A percentile compares a stretch with the other conserved stretches of the same genome.
Conservation (phyloP, 2,888 invertebrate species). For the Dolichopus griseipennis region DNA sequence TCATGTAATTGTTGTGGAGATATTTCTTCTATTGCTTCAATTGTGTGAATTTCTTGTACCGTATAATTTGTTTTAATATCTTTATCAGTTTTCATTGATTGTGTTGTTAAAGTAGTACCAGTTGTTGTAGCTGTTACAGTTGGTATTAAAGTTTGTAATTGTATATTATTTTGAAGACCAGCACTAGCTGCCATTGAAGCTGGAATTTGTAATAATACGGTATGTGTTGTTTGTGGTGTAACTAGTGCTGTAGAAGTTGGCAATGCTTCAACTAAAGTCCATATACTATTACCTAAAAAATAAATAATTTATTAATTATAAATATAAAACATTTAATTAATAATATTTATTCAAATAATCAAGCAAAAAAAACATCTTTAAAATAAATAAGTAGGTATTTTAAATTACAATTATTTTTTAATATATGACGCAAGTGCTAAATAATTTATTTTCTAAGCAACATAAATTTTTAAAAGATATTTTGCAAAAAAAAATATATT, state of each 20-base stretch:
- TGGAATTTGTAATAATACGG: constrained; percentile 20
- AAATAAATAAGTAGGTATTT: too few relatives aligned
- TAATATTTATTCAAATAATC: background rate
- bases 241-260: constrained; percentile 18
- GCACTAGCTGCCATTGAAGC: constrained; percentile 14
- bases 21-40: constrained; percentile 8
- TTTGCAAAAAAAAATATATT: background rate
- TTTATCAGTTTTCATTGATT: constrained; percentile 11
- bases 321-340: background rate
- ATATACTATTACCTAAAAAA: constrained; percentile 10
- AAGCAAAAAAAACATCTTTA: too few relatives aligned
- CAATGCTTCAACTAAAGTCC: constrained; percentile 24
- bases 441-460: background rate
- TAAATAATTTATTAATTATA: background rate
- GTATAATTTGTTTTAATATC: constrained; percentile 7
- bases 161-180: constrained; percentile 9
- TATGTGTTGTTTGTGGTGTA: constrained; percentile 15
- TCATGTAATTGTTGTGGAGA: constrained; percentile 7
- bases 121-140: constrained; percentile 21
- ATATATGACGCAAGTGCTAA: background rate
- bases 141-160: constrained; percentile 15
- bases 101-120: constrained; percentile 15
- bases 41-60: constrained; percentile 9
- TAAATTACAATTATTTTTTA: too few relatives aligned
- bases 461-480: background rate